Conservation (phyloP, 2,797 vertebrate genomes). For the Gymnoscopelus braueri region DNA sequence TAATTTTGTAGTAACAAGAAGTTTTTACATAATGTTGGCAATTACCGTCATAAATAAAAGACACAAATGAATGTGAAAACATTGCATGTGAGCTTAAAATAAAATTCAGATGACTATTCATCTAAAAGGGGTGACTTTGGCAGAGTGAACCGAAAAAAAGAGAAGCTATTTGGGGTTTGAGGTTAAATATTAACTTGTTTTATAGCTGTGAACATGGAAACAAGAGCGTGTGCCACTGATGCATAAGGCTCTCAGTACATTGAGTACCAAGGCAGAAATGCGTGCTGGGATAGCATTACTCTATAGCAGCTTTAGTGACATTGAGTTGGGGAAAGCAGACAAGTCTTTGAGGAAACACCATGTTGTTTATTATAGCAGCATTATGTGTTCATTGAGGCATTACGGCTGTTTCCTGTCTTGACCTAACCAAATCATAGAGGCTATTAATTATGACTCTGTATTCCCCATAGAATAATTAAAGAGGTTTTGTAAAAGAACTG, state of each 20-base stretch:
- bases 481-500: no score
- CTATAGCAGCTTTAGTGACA: constrained; percentile 41
- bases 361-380: constrained; percentile 15
- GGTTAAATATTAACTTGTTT: constrained; percentile 85
- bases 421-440: constrained; percentile 10
- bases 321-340: constrained; percentile 50
- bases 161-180: constrained; percentile 74
- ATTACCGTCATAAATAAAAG: background rate
- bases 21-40: background rate
- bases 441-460: constrained; percentile 2
- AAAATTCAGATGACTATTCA: background rate
- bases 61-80: background rate
- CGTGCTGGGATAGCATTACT: constrained; percentile 53
- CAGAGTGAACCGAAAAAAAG: constrained; percentile 34
- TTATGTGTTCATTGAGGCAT: constrained; percentile 6
- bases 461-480: background rate
- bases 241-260: constrained; percentile 73
- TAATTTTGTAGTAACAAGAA: background rate
- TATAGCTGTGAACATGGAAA: constrained; percentile 77
- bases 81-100: background rate
- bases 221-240: constrained; percentile 72
- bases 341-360: constrained; percentile 17
- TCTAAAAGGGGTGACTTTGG: constrained; percentile 28
- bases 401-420: constrained; percentile 5
- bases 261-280: constrained; percentile 66